phyloP scores from a whole-genome alignment of 1,140 invertebrate genomes.

The Micrasema longulum region DNA sequence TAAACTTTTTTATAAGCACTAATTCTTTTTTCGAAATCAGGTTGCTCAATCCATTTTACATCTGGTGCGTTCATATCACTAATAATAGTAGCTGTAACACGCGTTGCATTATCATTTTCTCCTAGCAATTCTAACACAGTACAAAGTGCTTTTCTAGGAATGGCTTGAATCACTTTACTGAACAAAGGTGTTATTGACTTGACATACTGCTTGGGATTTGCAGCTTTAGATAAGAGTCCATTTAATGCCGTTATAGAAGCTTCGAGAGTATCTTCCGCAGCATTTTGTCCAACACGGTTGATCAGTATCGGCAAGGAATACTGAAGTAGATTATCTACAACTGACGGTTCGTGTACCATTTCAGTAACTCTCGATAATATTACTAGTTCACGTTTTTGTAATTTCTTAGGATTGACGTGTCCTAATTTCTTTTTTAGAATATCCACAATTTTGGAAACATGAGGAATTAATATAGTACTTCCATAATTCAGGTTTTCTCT shows the following conservation, averaged over 20 bases:
- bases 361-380: conserved; percentile 85
- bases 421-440: conserved; percentile 76
- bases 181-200: conserved; percentile 76
- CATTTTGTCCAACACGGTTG: conserved; percentile 75
- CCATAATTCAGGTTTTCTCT: conserved; percentile 75
- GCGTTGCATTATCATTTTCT: conserved; percentile 53
- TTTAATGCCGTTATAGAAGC: conserved; percentile 71
- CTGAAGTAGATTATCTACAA: conserved; percentile 76
- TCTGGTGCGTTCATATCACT: conserved; percentile 88
- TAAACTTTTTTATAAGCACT: conserved; percentile 78
- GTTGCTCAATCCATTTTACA: conserved; percentile 87
- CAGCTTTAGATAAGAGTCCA: conserved; percentile 79
- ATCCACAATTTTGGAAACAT: conserved; percentile 78
- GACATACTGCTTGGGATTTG: conserved; percentile 74
- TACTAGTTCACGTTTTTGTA: conserved; percentile 78
- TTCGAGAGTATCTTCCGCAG: conserved; percentile 74
- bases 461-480: conserved; percentile 78
- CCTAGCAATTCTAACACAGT: conserved; percentile 70
- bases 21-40: conserved; percentile 87
- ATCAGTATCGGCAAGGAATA: conserved; percentile 81
- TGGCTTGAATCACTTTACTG: conserved; percentile 69
- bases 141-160: conserved; percentile 75
- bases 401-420: conserved; percentile 69
- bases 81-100: conserved; percentile 67
- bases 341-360: conserved; percentile 74